Conservation (phyloP, 2,113 vertebrate genomes). For the Lucifuga dentata region DNA sequence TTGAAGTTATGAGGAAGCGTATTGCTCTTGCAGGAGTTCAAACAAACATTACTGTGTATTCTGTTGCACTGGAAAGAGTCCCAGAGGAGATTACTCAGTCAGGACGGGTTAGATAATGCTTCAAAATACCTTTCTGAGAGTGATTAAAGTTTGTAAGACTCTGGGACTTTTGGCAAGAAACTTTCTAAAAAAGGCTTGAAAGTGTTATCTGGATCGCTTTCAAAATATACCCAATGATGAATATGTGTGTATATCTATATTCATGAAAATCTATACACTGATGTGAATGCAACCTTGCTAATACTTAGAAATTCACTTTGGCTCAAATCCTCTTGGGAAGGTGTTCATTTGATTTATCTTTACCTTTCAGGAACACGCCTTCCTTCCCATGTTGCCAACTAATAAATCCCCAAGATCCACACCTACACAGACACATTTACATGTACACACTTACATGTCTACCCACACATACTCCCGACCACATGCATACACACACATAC, state of each 20-base stretch:
- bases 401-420: slow-evolving; percentile 60
- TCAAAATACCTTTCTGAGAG: slow-evolving; percentile 29
- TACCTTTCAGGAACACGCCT: slow-evolving; percentile 57
- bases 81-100: slow-evolving; percentile 30
- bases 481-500: slow-evolving; percentile 7
- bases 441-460: slow-evolving; percentile 4
- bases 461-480: slow-evolving; percentile 1
- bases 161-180: slow-evolving; percentile 14
- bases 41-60: slow-evolving; percentile 13
- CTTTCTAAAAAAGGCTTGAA: neutral
- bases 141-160: slow-evolving; percentile 26
- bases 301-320: slow-evolving; percentile 33
- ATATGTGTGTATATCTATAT: slow-evolving; percentile 13
- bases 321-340: slow-evolving; percentile 32
- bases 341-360: slow-evolving; percentile 66
- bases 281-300: slow-evolving; percentile 20
- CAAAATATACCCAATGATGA: slow-evolving; percentile 3
- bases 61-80: slow-evolving; percentile 20
- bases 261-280: slow-evolving; percentile 27
- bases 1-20: neutral
- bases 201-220: neutral
- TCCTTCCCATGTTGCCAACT: slow-evolving; percentile 55
- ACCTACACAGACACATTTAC: slow-evolving; percentile 32
- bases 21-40: neutral
- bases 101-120: slow-evolving; percentile 40